Percentiles rank a stretch among this genome's conserved stretches.
Evolutionary conservation across 2,797 vertebrate species (phyloP).

Genomic region (Phaenicophaeus curvirostris): DNA sequence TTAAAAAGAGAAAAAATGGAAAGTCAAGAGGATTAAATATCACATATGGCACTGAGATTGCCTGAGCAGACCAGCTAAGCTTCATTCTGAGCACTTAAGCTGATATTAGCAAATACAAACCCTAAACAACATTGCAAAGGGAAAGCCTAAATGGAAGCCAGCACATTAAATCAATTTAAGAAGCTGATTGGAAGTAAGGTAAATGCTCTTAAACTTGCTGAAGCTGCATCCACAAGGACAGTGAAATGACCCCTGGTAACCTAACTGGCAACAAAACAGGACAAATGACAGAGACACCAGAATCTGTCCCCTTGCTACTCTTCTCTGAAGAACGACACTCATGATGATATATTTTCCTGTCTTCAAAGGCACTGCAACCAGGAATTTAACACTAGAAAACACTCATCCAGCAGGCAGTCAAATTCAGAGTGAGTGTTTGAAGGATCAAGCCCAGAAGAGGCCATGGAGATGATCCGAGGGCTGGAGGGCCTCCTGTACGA

Average conservation of each 20-base stretch:
- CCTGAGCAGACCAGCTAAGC: neutral
- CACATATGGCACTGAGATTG: neutral
- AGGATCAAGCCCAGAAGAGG: neutral
- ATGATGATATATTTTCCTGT: neutral
- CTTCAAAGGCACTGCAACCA: neutral
- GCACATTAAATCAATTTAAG: neutral
- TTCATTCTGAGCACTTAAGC: neutral
- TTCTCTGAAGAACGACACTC: neutral
- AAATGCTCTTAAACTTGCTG: neutral
- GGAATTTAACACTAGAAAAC: neutral
- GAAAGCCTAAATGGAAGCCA: neutral
- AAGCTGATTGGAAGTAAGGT: neutral
- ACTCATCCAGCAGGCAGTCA: neutral
- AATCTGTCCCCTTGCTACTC: neutral
- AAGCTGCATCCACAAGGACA: neutral
- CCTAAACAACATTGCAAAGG: neutral
- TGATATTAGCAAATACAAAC: conserved; percentile 8
- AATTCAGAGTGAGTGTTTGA: neutral
- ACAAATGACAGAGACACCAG: rapidly evolving
- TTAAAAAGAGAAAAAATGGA: neutral
- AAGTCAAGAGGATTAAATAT: conserved; percentile 36
- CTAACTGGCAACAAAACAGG: neutral
- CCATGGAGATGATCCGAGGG: no score
- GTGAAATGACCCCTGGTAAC: neutral
- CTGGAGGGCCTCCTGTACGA: no score